Conservation (phyloP, 1,140 invertebrate species). For the Physella acuta region DNA sequence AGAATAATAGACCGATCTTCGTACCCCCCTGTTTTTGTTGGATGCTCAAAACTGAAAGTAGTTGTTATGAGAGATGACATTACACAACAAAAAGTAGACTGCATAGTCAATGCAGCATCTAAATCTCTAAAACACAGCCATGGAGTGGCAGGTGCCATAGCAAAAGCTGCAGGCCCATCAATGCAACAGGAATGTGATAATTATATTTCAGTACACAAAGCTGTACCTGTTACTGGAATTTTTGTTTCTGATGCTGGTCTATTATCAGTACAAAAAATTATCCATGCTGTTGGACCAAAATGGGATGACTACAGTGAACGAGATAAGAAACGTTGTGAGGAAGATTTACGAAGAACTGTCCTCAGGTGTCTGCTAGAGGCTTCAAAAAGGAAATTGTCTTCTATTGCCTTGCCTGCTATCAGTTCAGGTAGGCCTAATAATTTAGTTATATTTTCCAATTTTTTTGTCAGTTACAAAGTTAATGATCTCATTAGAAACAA, state of each 20-base stretch:
- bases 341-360: slow-evolving; percentile 33
- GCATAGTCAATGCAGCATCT: slow-evolving; percentile 90
- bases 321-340: slow-evolving; percentile 28
- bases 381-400: slow-evolving; percentile 10
- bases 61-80: slow-evolving; percentile 71
- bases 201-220: slow-evolving; percentile 30
- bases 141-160: slow-evolving; percentile 82
- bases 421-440: background rate
- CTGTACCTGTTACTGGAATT: slow-evolving; percentile 30
- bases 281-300: slow-evolving; percentile 42
- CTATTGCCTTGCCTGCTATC: slow-evolving; percentile 37
- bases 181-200: slow-evolving; percentile 34
- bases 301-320: slow-evolving; percentile 31
- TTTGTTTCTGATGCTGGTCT: slow-evolving; percentile 35
- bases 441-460: too few species aligned
- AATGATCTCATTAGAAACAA: too few species aligned
- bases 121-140: slow-evolving; percentile 73
- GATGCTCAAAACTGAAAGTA: slow-evolving; percentile 30
- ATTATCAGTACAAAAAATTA: slow-evolving; percentile 35
- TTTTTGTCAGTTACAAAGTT: too few species aligned
- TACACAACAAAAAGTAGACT: slow-evolving; percentile 79
- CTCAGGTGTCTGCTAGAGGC: slow-evolving; percentile 33
- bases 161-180: slow-evolving; percentile 31
- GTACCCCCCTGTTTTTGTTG: too few species aligned
- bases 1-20: too few species aligned